Base-by-base conservation (phyloP, 2,888 invertebrate genomes). In the Callyntrura sp. region DNA sequence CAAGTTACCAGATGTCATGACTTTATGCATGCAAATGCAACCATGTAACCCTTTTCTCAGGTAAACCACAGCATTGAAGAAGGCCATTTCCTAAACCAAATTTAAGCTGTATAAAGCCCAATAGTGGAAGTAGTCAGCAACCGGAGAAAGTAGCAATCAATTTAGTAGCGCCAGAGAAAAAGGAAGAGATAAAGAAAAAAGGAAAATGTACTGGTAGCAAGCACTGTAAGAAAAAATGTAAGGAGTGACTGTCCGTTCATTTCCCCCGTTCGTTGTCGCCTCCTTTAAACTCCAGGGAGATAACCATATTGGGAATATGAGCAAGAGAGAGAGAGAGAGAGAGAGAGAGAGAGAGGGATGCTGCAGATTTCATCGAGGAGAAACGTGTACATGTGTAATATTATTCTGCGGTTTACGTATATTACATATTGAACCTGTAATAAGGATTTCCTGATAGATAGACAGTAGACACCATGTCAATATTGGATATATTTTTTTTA, bases 401-500 rank as follows among this genome's bases (percentile, higher is more conserved):
- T 35, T 28, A 17, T 76, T 51, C 12, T 25, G 48, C 48, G 76
- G 76, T 76, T 51, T 76, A 51, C 28, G 51, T 48, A 48, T 48
- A 9, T 6, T 60, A 17, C 23, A 23, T 23, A 23, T 11, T 60
- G 17, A 20, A 60, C n/a, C 20, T 23, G 20, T 23, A 20, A 17
- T 23, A 57, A 51, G 14, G 12, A 14, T 14, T 14, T 9, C 51
- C 51, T 14, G 25, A 25, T 25, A 25, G 5, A 35, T 65, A 65
- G n/a, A 48, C 79, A 25, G 23, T 11, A 20, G 8, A 60, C 43
- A n/a, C 28, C 65, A 70, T 87, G 62, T 76, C 85, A 76, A 84
- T 85, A 45, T 70, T 43, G 43, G 57, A 76, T 48, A 70, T 51
- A 25, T 8, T 55, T 25, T 65, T 60, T 84, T 68, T 70, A 25